Conservation (phyloP, 2,797 vertebrate species). For the Leuciscus waleckii region DNA sequence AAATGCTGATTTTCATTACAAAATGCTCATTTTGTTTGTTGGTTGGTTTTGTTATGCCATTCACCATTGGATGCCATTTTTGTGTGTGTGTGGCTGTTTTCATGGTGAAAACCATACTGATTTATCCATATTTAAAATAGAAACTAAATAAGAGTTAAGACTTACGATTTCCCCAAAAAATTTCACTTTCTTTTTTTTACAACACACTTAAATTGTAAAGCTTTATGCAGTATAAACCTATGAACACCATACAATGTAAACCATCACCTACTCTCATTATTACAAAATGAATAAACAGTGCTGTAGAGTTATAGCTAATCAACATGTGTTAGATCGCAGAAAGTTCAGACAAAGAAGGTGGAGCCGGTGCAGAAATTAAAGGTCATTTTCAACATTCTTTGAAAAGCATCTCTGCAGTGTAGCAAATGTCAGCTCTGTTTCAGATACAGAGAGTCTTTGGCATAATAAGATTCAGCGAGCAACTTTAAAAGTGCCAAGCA, state of each 20-base stretch:
- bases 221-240: neutral
- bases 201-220: neutral
- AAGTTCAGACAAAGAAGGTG: constrained; percentile 18
- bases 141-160: neutral
- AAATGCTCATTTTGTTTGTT: neutral
- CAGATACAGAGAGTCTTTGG: constrained; percentile 52
- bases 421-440: constrained; percentile 29
- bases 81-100: neutral
- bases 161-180: neutral
- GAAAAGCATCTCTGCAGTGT: constrained; percentile 22
- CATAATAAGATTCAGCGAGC: constrained; percentile 44
- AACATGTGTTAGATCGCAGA: constrained; percentile 1
- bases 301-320: neutral
- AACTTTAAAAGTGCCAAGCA: constrained; percentile 60
- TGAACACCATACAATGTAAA: neutral
- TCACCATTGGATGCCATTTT: too few relatives aligned
- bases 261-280: neutral
- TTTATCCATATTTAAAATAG: neutral
- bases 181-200: neutral
- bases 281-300: neutral
- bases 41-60: neutral
- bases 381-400: constrained; percentile 31
- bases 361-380: neutral
- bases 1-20: neutral
- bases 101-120: neutral